Percentiles rank a stretch among this genome's conserved stretches.
Evolutionary conservation across 2,888 invertebrate species (phyloP).

Genomic region (Acholoe squamosa): DNA sequence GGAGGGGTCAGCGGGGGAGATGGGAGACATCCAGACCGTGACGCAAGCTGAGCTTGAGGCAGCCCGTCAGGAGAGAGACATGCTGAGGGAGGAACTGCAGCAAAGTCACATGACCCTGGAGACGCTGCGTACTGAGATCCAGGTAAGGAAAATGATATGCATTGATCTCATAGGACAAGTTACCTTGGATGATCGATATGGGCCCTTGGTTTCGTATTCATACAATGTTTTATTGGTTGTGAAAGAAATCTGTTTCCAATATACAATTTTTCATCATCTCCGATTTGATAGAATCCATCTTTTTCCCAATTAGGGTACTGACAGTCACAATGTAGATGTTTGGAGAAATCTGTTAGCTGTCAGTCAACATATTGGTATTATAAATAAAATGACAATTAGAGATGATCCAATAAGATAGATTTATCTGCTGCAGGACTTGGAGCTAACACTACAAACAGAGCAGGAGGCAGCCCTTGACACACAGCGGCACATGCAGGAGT

Average conservation of each 20-base stretch:
- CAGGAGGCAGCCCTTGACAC: conserved; percentile 83
- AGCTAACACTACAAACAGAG: conserved; percentile 84
- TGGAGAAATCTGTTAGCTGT: too few species aligned
- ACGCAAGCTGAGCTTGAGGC: conserved; percentile 86
- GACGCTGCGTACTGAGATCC: conserved; percentile 84
- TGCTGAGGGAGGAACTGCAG: conserved; percentile 86
- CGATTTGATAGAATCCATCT: too few species aligned
- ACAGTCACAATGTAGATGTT: too few species aligned
- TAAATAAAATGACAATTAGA: too few species aligned
- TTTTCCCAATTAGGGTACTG: too few species aligned
- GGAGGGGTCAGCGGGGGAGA: conserved; percentile 70
- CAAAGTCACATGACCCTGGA: conserved; percentile 84
- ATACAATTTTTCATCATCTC: too few species aligned
- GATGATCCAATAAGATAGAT: too few species aligned
- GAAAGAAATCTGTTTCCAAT: background rate
- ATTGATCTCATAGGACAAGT: too few species aligned
- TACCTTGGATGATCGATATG: too few species aligned
- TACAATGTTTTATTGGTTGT: background rate
- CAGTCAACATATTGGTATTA: too few species aligned
- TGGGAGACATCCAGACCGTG: conserved; percentile 70
- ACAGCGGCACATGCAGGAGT: conserved; percentile 84
- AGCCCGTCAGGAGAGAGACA: conserved; percentile 86
- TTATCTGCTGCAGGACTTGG: conserved; percentile 80
- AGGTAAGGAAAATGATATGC: conserved; percentile 75
- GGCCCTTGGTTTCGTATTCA: background rate